Evolutionary conservation across 2,888 invertebrate genomes (phyloP).

Genomic region (Elgonia sp.): DNA sequence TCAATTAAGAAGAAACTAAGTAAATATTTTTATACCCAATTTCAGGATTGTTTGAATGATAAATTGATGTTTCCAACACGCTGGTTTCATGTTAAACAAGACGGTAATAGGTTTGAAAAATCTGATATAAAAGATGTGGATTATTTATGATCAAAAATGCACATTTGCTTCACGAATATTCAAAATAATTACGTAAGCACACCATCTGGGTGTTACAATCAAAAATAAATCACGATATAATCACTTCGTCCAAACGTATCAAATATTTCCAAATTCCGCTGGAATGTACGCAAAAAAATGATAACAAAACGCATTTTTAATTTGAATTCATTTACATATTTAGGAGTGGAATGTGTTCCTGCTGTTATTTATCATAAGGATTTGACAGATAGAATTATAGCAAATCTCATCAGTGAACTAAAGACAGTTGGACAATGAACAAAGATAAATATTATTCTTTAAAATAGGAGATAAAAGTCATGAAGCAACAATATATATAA

Average conservation of each 20-base stretch:
- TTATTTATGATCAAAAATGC: slow-evolving; percentile 16
- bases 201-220: not conserved
- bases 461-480: not conserved
- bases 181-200: slow-evolving; percentile 6
- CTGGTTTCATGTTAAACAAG: slow-evolving; percentile 11
- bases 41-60: not conserved
- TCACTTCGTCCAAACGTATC: slow-evolving; percentile 10
- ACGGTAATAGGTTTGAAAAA: not conserved
- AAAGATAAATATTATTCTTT: slow-evolving; percentile 34
- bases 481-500: not conserved
- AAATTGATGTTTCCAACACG: not conserved
- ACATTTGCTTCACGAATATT: not conserved
- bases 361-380: slow-evolving; percentile 1
- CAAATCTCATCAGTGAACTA: slow-evolving; percentile 7
- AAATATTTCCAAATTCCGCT: not conserved
- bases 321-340: not conserved
- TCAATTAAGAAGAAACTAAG: not conserved
- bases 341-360: not conserved
- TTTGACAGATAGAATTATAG: slow-evolving; percentile 17
- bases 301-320: not conserved
- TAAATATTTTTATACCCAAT: too few species aligned
- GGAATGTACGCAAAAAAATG: not conserved
- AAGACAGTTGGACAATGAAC: slow-evolving; percentile 40
- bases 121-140: not conserved
- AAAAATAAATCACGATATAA: slow-evolving; percentile 31